Base-by-base conservation (phyloP, 1,140 invertebrate genomes). In the Penaeus vannamei region DNA sequence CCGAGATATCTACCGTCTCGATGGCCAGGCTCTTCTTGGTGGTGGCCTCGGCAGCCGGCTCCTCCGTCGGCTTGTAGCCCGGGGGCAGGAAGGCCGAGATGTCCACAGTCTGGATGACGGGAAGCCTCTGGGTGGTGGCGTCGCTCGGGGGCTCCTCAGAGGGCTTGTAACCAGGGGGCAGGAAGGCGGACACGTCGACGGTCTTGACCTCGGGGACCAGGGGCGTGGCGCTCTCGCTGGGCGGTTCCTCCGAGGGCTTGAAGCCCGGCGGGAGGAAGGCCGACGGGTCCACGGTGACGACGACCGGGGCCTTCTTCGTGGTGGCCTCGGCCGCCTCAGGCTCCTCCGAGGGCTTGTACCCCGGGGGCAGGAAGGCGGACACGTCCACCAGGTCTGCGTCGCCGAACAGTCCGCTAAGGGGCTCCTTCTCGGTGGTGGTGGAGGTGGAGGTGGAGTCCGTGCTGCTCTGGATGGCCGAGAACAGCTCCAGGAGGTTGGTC, bases 81-180 rank as follows among this genome's bases (percentile, higher is more conserved):
- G 95, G 94, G 60, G 95, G 95, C 61, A 95, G 91, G 19, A 95
- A 92, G 14, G 93, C 79, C 14, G 77, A 81, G 1, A 81, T 69
- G 29, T 87, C 85, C 23, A 69, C 79, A 22, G 85, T 87, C 42
- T 87, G n/a, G 53, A 85, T 61, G 4, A 85, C 32, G 7, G 85
- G 66, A 64, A 26, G 22, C 32, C 72, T 84, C 53, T 86, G 14
- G 53, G 81, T 46, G 20, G 90, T 81, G 69, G 62, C n/a, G 2
- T 85, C 85, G 87, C n/a, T 46, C 26, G 66, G 29, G 12, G 90
- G 69, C 60, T 92, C 93, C 22, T 91, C 83, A 17, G 90, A 91
- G 92, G 91, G 92, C 89, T 94, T 95, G 90, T 94, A 96, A 12
- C 94, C 95, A 12, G 95, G 93, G 29, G 96, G 96, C 86, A 96